A percentile compares a stretch with the other conserved stretches of the same genome.
Conservation (phyloP, 2,888 invertebrate species). For the Heliothis peltigera region DNA sequence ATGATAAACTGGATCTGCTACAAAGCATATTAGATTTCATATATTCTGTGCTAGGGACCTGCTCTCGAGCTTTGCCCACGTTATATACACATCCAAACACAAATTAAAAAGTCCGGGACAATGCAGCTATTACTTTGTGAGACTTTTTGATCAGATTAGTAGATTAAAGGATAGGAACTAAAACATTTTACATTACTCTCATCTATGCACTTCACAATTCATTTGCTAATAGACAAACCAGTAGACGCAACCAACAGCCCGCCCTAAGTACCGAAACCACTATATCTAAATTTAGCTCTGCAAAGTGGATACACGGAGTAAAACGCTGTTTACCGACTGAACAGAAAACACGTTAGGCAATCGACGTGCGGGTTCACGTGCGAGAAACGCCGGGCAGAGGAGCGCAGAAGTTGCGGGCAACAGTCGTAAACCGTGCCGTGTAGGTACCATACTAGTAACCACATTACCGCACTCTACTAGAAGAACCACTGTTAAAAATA, state of each 20-base stretch:
- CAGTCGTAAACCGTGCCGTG: conserved; percentile 74
- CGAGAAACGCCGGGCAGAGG: conserved; percentile 54
- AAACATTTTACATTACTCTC: neutral
- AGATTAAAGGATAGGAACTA: too few species aligned
- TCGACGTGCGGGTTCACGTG: conserved; percentile 60
- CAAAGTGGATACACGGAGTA: conserved; percentile 49
- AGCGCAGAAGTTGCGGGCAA: conserved; percentile 67
- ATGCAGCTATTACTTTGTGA: too few species aligned
- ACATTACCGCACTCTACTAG: conserved; percentile 35
- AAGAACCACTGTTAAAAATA: conserved; percentile 24
- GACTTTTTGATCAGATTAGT: too few species aligned
- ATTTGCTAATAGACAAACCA: conserved; percentile 5
- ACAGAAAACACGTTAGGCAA: conserved; percentile 65
- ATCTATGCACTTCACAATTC: conserved; percentile 1
- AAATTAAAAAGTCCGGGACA: too few species aligned
- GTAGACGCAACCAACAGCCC: conserved; percentile 5
- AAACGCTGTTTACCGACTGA: conserved; percentile 49
- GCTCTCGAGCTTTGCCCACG: too few species aligned
- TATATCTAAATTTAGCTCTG: conserved; percentile 46
- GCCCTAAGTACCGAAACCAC: conserved; percentile 15
- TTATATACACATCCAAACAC: too few species aligned
- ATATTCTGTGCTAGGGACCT: too few species aligned
- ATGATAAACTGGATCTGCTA: too few species aligned
- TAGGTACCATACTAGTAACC: conserved; percentile 44
- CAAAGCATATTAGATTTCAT: neutral